Base-by-base conservation (phyloP, 2,888 invertebrate species). In the Conchocele bisecta region DNA sequence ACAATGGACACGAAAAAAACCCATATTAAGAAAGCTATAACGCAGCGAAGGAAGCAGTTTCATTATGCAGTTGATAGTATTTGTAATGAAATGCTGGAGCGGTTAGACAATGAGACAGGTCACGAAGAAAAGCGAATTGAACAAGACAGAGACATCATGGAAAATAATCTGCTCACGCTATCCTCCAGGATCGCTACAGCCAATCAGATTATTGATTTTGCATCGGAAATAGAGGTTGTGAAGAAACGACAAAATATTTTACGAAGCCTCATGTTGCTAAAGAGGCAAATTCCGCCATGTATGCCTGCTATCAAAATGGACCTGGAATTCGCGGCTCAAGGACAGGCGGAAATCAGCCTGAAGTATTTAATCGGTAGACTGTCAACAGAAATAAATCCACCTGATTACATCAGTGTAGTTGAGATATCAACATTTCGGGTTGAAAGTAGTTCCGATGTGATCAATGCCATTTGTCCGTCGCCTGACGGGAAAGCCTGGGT, bases 201-300 rank as follows among this genome's bases (percentile, higher is more conserved):
- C 26, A 73, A 68, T 59, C 78, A 81, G 29, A 81, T 81, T 57
- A 64, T 78, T 5, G 81, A 81, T 53, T 81, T 75, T 33, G 78
- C 75, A 6, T 78, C 78, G 2, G 78, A 78, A 41, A 75, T 74
- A 11, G 81, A 81, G 37, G 37, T 81, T n/a, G 73, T 78, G 0
- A 54, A 63, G 26, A 33, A 57, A 39, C 28, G 61, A 17, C 65
- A 66, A 17, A 53, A 61, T 15, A 71, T 81, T 9, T 37, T 68
- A 9, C 67, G 60, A 9, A 68, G 71, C 17, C 33, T 81, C 22
- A 53, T 59, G 22, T 56, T 59, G 15, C 48, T 72, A 7, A 66
- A 69, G 33, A 77, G 71, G 22, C 68, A 73, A 17, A 50, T 74
- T 5, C 77, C 77, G 2, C 41, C 65, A 24, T 54, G 67, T 29